Percentiles rank a stretch among this genome's conserved stretches.
phyloP scores from a whole-genome alignment of 37 sponge, comb jelly and placozoan genomes.

The Axinella damicornis region DNA sequence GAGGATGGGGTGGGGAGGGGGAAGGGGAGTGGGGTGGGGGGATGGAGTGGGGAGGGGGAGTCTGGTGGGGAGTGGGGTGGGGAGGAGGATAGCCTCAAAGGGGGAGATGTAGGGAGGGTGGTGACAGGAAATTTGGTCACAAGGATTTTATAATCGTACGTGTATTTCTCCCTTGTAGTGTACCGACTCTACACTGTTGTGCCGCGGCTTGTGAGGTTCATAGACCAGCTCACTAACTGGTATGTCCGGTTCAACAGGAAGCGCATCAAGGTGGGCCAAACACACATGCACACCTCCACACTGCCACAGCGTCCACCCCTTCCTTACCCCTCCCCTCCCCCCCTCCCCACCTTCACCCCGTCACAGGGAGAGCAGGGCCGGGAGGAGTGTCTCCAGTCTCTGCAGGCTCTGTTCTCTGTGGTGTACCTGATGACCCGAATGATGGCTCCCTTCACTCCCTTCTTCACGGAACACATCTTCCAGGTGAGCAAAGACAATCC shows the following conservation, averaged over 20 bases:
- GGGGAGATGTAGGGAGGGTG: too few species aligned
- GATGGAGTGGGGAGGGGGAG: too few species aligned
- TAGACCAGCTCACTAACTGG: conserved; percentile 98
- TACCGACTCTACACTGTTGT: conserved; percentile 97
- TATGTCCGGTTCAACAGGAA: conserved; percentile 96
- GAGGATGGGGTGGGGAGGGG: neutral
- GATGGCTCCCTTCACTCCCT: conserved; percentile 99
- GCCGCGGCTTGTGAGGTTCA: conserved; percentile 90
- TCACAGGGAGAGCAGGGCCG: conserved; percentile 79
- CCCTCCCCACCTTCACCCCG: neutral
- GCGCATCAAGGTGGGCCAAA: conserved; percentile 75
- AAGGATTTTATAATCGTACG: too few species aligned
- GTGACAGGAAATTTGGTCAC: too few species aligned
- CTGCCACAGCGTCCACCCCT: neutral
- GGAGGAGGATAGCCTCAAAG: too few species aligned
- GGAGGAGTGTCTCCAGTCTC: conserved; percentile 71
- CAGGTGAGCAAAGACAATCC: conserved; percentile 24
- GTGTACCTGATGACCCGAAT: conserved; percentile 87
- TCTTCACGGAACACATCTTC: conserved; percentile 95
- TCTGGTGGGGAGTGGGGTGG: too few species aligned
- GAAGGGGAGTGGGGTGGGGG: too few species aligned
- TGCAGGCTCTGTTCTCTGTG: conserved; percentile 90
- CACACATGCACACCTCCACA: neutral
- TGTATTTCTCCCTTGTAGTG: too few species aligned
- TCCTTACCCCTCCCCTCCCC: neutral